Percentiles rank a stretch among this genome's conserved stretches.
phyloP scores from a whole-genome alignment of 2,888 invertebrate species.

The Heteromyza rotundicornis region DNA sequence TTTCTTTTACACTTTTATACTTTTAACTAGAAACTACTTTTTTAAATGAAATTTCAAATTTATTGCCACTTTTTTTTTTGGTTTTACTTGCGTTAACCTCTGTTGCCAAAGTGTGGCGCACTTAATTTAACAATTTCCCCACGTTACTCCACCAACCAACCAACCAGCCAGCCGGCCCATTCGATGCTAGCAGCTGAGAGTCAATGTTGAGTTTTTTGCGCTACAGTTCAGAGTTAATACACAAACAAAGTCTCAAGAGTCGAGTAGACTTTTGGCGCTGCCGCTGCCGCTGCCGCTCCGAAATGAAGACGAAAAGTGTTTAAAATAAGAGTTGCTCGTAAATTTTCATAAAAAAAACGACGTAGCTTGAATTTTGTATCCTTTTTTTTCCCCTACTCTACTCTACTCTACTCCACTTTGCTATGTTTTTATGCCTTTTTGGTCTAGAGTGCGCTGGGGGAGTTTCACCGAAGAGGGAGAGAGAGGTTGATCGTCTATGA shows the following conservation, averaged over 20 bases:
- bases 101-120: conserved; percentile 33
- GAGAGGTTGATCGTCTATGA: no score
- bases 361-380: no score
- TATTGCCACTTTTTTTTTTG: background rate
- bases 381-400: no score
- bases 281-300: background rate
- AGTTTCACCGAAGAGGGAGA: background rate
- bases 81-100: conserved; percentile 16
- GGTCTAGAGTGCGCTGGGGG: background rate
- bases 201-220: background rate
- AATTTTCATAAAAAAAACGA: conserved; percentile 43
- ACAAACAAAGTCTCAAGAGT: conserved; percentile 5
- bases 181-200: background rate
- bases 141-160: conserved; percentile 39
- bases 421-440: no score
- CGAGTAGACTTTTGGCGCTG: background rate
- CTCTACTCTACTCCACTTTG: no score
- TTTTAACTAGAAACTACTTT: background rate
- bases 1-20: no score
- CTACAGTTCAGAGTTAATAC: background rate
- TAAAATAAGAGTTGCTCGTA: conserved; percentile 29
- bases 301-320: conserved; percentile 1
- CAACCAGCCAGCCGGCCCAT: background rate
- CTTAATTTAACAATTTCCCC: conserved; percentile 48
- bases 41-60: background rate